Base-by-base conservation (phyloP, 2,113 vertebrate genomes). In the Melanerpes aurifrons region DNA sequence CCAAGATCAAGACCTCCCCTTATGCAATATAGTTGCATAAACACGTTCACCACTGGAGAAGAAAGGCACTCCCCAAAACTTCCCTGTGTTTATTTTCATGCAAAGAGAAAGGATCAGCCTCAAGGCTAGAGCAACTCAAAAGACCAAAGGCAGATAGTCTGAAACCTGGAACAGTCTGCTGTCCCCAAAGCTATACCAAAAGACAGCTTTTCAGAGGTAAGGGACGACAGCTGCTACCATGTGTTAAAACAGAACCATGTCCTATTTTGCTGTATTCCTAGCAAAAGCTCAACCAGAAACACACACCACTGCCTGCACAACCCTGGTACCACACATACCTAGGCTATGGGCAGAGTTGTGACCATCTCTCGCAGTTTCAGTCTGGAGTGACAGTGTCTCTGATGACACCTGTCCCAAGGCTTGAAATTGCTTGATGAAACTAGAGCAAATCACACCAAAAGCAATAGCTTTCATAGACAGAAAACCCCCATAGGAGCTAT, bases 261-360 rank as follows among this genome's bases (percentile, higher is more conserved):
- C 24, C 12, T 16, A 15, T 45, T 45, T 45, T 45, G 43, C 43
- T 45, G 43, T 58, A 32, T 48, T 28, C 19, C 45, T 21, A 47
- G 19, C 15, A 54, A 54, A 58, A 71, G 1, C 26, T 56, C 0
- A 1, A 66, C 15, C 13, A 48, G 66, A 71, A 59, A 37, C 8
- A 9, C 18, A 47, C 53, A 70, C 29, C 10, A 29, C 25, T 0
- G 0, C 16, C 13, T 0, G 2, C 26, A 25, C 35, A 14, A 12
- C 11, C 14, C 35, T 45, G 25, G 8, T 26, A 43, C 35, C 5
- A 0, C 12, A 11, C 16, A 14, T 3, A 6, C 10, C 2, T 22
- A 67, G 25, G n/a, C 24, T 12, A n/a, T 32, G 10, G 20, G 18
- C 28, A 40, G 47, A 87, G 61, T 11, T 47, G n/a, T 21, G n/a